These are phyloP conservation scores for Dendrolimus kikuchii DNA, from an alignment of 1,140 invertebrate genomes.

Conservation along the genomic window DNA sequence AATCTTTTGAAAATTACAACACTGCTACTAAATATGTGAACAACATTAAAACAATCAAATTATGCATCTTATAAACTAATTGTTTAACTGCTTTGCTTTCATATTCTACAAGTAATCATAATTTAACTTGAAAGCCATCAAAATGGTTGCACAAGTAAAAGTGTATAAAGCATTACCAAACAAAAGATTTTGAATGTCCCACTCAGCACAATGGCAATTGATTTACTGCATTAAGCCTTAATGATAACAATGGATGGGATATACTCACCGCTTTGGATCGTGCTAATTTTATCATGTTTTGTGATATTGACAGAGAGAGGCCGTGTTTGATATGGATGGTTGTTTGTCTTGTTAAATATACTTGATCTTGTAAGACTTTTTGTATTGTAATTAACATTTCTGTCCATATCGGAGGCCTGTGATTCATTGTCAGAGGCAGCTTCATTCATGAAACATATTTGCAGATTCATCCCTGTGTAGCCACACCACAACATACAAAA, in stretches of 20 bases:
- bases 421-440: slow-evolving; percentile 88
- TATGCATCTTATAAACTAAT: too few species aligned
- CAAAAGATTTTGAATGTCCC: too few species aligned
- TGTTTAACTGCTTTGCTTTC: too few species aligned
- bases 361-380: slow-evolving; percentile 54
- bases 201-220: too few species aligned
- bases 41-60: too few species aligned
- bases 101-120: too few species aligned
- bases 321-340: slow-evolving; percentile 68
- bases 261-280: slow-evolving; percentile 52
- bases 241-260: slow-evolving; percentile 15
- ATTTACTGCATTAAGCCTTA: background rate
- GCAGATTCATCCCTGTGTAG: slow-evolving; percentile 88
- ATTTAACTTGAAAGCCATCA: too few species aligned
- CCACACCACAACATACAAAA: slow-evolving; percentile 50
- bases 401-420: slow-evolving; percentile 79
- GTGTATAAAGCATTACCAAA: too few species aligned
- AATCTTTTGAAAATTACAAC: too few species aligned
- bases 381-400: slow-evolving; percentile 52
- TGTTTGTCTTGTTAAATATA: slow-evolving; percentile 56
- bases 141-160: too few species aligned
- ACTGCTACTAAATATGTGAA: too few species aligned
- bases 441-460: slow-evolving; percentile 97
- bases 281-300: slow-evolving; percentile 56
- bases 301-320: slow-evolving; percentile 64